phyloP scores from a whole-genome alignment of 2,113 vertebrate species.

The Tachuris rubrigastra region DNA sequence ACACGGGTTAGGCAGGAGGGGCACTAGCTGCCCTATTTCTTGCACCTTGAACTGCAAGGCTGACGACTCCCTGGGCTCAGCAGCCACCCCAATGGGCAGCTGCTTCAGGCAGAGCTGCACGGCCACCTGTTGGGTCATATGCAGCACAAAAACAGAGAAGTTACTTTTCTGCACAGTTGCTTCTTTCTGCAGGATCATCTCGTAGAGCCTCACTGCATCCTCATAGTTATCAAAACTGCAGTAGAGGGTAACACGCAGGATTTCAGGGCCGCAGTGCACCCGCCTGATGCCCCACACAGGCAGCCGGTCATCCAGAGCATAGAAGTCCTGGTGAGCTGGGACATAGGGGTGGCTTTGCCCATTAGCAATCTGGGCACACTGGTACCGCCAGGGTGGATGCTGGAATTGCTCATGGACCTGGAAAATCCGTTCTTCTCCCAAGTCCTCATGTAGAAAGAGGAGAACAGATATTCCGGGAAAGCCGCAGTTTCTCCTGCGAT shows the following conservation, averaged over 20 bases:
- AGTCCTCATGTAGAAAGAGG: slow-evolving; percentile 84
- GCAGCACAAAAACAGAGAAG: slow-evolving; percentile 82
- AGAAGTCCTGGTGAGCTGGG: slow-evolving; percentile 83
- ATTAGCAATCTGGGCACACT: slow-evolving; percentile 66
- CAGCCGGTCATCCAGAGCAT: slow-evolving; percentile 85
- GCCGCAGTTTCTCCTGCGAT: slow-evolving; percentile 53
- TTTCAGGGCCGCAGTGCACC: slow-evolving; percentile 80
- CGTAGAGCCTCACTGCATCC: slow-evolving; percentile 85
- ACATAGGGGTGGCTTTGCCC: slow-evolving; percentile 47
- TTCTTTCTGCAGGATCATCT: slow-evolving; percentile 84
- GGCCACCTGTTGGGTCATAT: slow-evolving; percentile 22
- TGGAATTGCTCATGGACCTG: slow-evolving; percentile 85
- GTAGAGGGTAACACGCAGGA: slow-evolving; percentile 87
- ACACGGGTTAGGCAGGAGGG: slow-evolving; percentile 91
- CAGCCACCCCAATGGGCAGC: slow-evolving; percentile 78
- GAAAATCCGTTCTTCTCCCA: slow-evolving; percentile 85
- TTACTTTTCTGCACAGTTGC: slow-evolving; percentile 74
- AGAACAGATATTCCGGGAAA: slow-evolving; percentile 89
- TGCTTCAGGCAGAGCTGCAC: slow-evolving; percentile 91
- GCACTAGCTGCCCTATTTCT: slow-evolving; percentile 91
- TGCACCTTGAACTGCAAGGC: slow-evolving; percentile 89
- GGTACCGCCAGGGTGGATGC: slow-evolving; percentile 85
- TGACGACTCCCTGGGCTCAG: slow-evolving; percentile 78
- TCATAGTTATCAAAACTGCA: slow-evolving; percentile 89
- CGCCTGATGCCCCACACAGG: slow-evolving; percentile 89